Percentiles rank a stretch among this genome's conserved stretches.
phyloP scores from a whole-genome alignment of 1,140 invertebrate genomes.

The Temnothorax nylanderi region DNA sequence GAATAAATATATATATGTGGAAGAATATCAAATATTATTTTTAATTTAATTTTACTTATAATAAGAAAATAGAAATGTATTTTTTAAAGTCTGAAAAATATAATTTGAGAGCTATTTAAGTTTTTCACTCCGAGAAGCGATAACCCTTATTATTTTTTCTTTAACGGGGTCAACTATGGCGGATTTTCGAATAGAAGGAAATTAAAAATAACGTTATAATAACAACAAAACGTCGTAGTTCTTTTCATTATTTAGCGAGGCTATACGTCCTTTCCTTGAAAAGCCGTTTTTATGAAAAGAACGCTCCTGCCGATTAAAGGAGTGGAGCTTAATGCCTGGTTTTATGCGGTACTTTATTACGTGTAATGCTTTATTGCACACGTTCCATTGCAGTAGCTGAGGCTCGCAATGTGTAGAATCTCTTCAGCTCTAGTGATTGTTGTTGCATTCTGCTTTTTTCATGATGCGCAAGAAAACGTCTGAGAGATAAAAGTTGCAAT shows the following conservation, averaged over 20 bases:
- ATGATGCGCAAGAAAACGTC: too few relatives aligned
- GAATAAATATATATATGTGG: not conserved
- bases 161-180: not conserved
- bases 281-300: slow-evolving; percentile 9
- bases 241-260: not conserved
- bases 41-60: not conserved
- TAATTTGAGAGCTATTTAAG: not conserved
- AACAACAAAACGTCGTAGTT: not conserved
- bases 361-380: slow-evolving; percentile 25
- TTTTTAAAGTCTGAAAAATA: not conserved
- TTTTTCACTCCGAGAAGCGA: not conserved
- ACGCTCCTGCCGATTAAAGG: not conserved
- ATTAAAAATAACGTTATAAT: slow-evolving; percentile 14
- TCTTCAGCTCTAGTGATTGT: not conserved
- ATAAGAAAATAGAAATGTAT: not conserved
- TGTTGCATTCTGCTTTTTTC: not conserved
- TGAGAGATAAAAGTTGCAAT: slow-evolving; percentile 1
- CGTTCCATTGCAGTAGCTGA: not conserved
- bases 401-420: not conserved
- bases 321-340: not conserved
- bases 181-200: not conserved
- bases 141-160: not conserved
- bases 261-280: not conserved
- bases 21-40: not conserved
- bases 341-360: slow-evolving; percentile 28